phyloP scores from a whole-genome alignment of 2,888 invertebrate species.

The Microctonus hyperodae region DNA sequence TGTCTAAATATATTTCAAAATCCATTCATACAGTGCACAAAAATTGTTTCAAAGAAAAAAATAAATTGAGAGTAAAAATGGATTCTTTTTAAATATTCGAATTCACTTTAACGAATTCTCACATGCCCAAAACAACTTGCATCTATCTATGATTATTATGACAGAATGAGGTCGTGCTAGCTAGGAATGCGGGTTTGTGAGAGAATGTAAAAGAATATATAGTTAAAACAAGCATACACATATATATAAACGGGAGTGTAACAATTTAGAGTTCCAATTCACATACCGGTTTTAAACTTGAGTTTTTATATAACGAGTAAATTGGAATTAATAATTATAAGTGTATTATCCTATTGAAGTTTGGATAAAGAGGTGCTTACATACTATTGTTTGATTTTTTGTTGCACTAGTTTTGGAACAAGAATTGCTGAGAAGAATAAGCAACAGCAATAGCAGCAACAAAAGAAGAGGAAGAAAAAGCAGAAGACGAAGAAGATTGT shows the following conservation, averaged over 20 bases:
- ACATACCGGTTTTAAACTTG: conserved; percentile 2
- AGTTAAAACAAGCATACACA: neutral
- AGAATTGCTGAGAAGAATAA: conserved; percentile 11
- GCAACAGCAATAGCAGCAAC: conserved; percentile 16
- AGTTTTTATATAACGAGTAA: neutral
- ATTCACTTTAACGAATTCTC: conserved; percentile 2
- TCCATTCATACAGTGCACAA: no score
- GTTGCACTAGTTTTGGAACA: neutral
- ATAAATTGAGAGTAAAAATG: neutral
- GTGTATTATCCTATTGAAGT: neutral
- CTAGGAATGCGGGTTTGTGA: conserved; percentile 59
- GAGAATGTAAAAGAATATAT: conserved; percentile 20
- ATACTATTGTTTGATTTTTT: conserved; percentile 5
- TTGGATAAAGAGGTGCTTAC: conserved; percentile 9
- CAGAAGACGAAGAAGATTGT: conserved; percentile 30
- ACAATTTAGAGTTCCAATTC: conserved; percentile 5
- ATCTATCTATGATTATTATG: conserved; percentile 21
- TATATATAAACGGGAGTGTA: neutral
- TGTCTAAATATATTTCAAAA: no score
- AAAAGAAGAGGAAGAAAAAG: conserved; percentile 14
- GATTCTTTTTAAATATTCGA: neutral
- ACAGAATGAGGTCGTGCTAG: conserved; percentile 58
- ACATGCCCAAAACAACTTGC: conserved; percentile 16
- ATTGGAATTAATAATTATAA: neutral
- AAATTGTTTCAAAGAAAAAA: conserved; percentile 32